These are phyloP conservation scores for Perca flavescens DNA, from an alignment of 2,113 vertebrate species.

Conservation along the genomic window DNA sequence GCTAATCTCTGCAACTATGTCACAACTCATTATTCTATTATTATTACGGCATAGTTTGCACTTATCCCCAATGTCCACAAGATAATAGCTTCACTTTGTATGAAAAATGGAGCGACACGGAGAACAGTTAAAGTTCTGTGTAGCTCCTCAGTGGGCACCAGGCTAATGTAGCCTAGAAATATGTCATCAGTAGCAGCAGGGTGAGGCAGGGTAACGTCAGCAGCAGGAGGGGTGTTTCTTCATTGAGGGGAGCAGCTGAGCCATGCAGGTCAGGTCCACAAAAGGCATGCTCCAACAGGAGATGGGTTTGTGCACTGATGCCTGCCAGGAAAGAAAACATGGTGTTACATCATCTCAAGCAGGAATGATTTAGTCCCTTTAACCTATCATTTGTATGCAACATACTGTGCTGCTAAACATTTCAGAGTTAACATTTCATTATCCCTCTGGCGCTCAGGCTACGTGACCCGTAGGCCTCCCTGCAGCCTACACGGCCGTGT, in stretches of 20 bases:
- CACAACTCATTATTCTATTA: not conserved
- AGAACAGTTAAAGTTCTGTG: not conserved
- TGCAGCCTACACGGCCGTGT: not conserved
- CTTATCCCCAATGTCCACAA: not conserved
- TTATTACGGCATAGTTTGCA: not conserved
- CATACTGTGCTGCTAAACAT: not conserved
- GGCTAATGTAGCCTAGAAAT: conserved; percentile 41
- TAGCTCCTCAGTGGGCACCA: not conserved
- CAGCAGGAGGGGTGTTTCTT: conserved; percentile 27
- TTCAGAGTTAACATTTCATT: conserved; percentile 11
- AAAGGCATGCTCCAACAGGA: conserved; percentile 79
- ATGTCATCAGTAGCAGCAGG: conserved; percentile 50
- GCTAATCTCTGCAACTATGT: conserved; percentile 13
- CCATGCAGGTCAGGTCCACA: conserved; percentile 76
- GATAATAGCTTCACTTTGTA: too few species aligned
- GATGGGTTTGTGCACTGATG: conserved; percentile 80
- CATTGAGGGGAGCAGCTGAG: conserved; percentile 54
- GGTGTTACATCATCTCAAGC: not conserved
- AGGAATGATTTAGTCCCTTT: not conserved
- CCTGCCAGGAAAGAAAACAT: conserved; percentile 62
- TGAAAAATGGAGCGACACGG: not conserved
- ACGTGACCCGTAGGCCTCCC: conserved; percentile 11
- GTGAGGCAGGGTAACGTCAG: conserved; percentile 41
- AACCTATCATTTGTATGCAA: not conserved
- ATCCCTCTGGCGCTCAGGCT: conserved; percentile 7